Evolutionary conservation across 2,797 vertebrate genomes (phyloP).

Genomic region (Esox masquinongy): DNA sequence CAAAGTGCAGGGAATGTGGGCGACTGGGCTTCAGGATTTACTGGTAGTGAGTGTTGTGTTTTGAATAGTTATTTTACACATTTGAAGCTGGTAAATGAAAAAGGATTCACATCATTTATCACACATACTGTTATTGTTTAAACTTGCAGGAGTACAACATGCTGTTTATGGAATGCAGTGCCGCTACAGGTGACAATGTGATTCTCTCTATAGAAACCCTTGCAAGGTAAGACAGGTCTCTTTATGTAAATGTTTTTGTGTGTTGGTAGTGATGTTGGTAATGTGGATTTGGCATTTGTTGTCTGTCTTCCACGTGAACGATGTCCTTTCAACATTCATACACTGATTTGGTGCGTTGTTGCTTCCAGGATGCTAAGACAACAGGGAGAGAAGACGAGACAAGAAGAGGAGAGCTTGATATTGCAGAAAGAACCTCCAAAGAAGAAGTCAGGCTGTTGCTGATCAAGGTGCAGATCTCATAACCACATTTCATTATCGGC

Average conservation of each 20-base stretch:
- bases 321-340: background rate
- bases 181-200: slow-evolving; percentile 87
- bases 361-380: slow-evolving; percentile 70
- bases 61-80: background rate
- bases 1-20: background rate
- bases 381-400: slow-evolving; percentile 36
- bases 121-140: background rate
- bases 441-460: slow-evolving; percentile 76
- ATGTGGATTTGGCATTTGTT: background rate
- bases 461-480: slow-evolving; percentile 25
- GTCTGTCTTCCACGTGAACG: background rate
- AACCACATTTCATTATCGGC: background rate
- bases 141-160: slow-evolving; percentile 80
- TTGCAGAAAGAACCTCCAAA: slow-evolving; percentile 58
- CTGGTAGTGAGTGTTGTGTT: background rate
- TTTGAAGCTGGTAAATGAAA: background rate
- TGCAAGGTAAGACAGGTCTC: slow-evolving; percentile 76
- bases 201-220: slow-evolving; percentile 78
- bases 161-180: slow-evolving; percentile 90
- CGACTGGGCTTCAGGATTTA: background rate
- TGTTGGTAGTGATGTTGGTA: background rate
- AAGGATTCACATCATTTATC: background rate
- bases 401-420: slow-evolving; percentile 50
- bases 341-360: slow-evolving; percentile 27
- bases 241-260: background rate